Evolutionary conservation across 1,140 invertebrate species (phyloP).

Genomic region (Aphis craccivora): DNA sequence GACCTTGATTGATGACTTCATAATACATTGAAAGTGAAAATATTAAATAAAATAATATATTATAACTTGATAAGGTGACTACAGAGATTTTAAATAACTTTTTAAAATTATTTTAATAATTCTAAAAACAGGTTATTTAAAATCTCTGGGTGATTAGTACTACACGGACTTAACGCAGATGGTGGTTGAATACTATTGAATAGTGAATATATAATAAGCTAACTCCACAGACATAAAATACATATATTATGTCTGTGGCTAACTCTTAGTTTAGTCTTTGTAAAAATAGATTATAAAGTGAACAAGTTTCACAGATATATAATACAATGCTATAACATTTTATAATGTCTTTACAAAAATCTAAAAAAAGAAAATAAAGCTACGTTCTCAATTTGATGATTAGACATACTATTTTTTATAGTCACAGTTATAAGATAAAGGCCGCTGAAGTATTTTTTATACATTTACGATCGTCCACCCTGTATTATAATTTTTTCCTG

Average conservation of each 20-base stretch:
- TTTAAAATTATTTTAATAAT: too few relatives aligned
- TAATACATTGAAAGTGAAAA: background rate
- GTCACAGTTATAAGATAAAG: background rate
- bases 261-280: background rate
- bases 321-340: background rate
- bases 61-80: too few relatives aligned
- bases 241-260: too few relatives aligned
- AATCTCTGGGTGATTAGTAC: background rate
- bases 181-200: background rate
- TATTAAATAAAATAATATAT: background rate
- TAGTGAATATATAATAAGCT: too few relatives aligned
- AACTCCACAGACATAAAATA: too few relatives aligned
- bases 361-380: background rate
- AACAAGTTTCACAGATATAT: too few relatives aligned
- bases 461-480: background rate
- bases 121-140: too few relatives aligned
- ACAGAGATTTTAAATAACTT: too few relatives aligned
- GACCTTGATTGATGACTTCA: too few relatives aligned
- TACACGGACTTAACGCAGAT: background rate
- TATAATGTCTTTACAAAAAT: background rate
- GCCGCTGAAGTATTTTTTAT: background rate
- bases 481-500: background rate
- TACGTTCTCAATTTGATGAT: background rate
- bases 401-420: background rate
- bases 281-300: background rate